phyloP scores from a whole-genome alignment of 2,113 vertebrate species.

The Tursiops truncatus region DNA sequence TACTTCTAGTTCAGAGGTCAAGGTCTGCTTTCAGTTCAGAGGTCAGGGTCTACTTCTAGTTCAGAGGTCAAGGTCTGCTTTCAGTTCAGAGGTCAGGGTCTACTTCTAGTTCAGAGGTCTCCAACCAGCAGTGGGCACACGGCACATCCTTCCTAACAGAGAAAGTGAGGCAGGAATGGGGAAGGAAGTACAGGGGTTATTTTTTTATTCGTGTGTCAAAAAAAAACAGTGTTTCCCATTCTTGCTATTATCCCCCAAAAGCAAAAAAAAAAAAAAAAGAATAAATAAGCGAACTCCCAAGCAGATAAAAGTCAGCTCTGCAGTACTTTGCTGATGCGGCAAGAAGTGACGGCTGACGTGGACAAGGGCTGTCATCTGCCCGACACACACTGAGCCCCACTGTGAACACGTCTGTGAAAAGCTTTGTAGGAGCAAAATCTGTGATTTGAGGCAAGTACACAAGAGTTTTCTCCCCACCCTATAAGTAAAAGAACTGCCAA shows the following conservation, averaged over 20 bases:
- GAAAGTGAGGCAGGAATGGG: neutral
- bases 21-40: neutral
- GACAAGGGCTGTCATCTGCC: fast-evolving
- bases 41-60: neutral
- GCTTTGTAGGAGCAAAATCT: neutral
- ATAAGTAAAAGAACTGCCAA: neutral
- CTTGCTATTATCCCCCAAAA: neutral
- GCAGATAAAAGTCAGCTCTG: neutral
- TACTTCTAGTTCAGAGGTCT: neutral
- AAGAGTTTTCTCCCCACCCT: neutral
- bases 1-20: neutral
- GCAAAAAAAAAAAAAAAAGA: neutral
- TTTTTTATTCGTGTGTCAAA: neutral
- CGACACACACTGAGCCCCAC: fast-evolving
- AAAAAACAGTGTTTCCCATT: neutral
- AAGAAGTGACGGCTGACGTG: neutral
- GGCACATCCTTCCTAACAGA: neutral
- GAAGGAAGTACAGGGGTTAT: fast-evolving
- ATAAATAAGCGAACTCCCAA: neutral
- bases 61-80: neutral
- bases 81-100: neutral
- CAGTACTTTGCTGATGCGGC: fast-evolving
- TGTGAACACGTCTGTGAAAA: fast-evolving
- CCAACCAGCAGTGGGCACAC: fast-evolving
- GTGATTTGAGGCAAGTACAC: neutral